These are phyloP conservation scores for Grammomys dolichurus DNA, from an alignment of 2,113 vertebrate species.

Conservation along the genomic window DNA sequence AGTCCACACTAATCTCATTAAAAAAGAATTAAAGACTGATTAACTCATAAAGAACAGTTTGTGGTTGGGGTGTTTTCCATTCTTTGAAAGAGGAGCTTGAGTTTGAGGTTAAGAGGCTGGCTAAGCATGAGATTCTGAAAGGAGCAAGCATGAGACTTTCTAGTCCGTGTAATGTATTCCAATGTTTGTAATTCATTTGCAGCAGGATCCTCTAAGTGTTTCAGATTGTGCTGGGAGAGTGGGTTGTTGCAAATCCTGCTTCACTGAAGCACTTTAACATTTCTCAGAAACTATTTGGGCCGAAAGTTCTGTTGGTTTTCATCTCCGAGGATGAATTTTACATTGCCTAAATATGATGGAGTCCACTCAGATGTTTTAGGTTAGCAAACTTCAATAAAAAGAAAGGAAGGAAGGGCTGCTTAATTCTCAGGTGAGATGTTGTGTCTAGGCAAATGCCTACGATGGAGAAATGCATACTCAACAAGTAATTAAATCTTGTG, in stretches of 20 bases:
- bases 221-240: neutral
- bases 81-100: constrained; percentile 33
- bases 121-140: neutral
- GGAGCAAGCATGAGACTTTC: neutral
- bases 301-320: constrained; percentile 62
- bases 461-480: constrained; percentile 73
- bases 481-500: constrained; percentile 68
- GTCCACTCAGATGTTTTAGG: constrained; percentile 68
- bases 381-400: constrained; percentile 45
- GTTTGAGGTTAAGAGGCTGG: neutral
- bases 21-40: constrained; percentile 22
- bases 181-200: neutral
- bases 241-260: neutral
- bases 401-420: neutral
- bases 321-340: constrained; percentile 58
- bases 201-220: neutral
- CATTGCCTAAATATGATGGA: constrained; percentile 60
- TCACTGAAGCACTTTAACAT: neutral
- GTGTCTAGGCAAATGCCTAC: constrained; percentile 67
- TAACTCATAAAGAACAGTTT: neutral
- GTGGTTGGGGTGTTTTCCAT: neutral
- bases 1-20: neutral
- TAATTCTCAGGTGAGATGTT: constrained; percentile 64
- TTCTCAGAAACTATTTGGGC: neutral
- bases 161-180: neutral